phyloP scores from a whole-genome alignment of 2,797 vertebrate species.

The Aeoliscus strigatus region DNA sequence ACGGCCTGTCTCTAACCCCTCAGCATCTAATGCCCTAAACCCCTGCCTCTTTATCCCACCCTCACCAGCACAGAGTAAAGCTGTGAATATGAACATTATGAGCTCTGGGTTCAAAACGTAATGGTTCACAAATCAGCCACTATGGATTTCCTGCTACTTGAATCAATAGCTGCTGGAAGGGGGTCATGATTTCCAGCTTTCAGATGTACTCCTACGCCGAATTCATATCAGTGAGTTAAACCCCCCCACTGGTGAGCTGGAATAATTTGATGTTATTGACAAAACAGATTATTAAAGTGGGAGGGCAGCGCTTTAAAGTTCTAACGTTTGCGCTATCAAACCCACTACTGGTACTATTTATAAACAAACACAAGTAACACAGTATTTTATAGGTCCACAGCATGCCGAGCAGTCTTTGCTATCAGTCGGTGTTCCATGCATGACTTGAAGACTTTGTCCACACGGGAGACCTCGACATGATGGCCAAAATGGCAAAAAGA shows the following conservation, averaged over 20 bases:
- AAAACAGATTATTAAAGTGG: slow-evolving; percentile 14
- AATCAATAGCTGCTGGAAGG: slow-evolving; percentile 79
- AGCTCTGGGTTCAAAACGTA: slow-evolving; percentile 83
- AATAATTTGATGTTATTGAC: slow-evolving; percentile 29
- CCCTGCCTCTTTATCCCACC: slow-evolving; percentile 59
- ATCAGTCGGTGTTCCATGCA: slow-evolving; percentile 25
- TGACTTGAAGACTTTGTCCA: slow-evolving; percentile 26
- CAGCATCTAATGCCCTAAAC: slow-evolving; percentile 57
- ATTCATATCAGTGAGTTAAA: slow-evolving; percentile 77
- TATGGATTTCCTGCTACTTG: slow-evolving; percentile 82
- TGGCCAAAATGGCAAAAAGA: slow-evolving; percentile 57
- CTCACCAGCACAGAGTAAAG: slow-evolving; percentile 68
- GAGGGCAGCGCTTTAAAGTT: background rate
- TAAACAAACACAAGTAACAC: too few species aligned
- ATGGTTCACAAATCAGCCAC: slow-evolving; percentile 85
- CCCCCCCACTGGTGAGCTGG: slow-evolving; percentile 39
- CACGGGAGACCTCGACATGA: slow-evolving; percentile 37
- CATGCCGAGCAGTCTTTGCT: too few species aligned
- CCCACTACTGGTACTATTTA: too few species aligned
- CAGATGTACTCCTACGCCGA: slow-evolving; percentile 76
- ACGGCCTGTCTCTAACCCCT: slow-evolving; percentile 49
- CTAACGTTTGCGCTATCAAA: background rate
- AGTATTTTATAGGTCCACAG: too few species aligned
- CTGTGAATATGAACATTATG: slow-evolving; percentile 83
- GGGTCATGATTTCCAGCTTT: slow-evolving; percentile 79